These are phyloP conservation scores for Heterotilapia buettikoferi DNA, from an alignment of 2,113 vertebrate species.

Conservation along the genomic window DNA sequence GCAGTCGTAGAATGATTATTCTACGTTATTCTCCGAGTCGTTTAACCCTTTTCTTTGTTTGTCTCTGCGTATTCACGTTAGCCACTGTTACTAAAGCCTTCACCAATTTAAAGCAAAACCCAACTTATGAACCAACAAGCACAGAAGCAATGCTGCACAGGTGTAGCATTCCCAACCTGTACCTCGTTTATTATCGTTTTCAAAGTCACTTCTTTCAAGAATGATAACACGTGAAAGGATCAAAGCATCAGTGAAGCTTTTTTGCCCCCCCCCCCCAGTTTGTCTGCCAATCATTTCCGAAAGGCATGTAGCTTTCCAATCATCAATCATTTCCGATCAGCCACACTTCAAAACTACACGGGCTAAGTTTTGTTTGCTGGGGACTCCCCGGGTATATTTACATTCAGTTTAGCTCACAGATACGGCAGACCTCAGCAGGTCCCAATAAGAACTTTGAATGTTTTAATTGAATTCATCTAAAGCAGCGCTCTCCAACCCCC, in stretches of 20 bases:
- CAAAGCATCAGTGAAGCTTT: not conserved
- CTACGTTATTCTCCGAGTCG: too few species aligned
- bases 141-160: not conserved
- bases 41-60: not conserved
- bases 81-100: not conserved
- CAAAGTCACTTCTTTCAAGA: not conserved
- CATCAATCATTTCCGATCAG: not conserved
- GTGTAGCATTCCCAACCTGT: not conserved
- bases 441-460: not conserved
- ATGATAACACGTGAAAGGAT: not conserved
- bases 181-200: fast-evolving
- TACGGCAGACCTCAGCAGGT: not conserved
- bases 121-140: not conserved
- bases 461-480: not conserved
- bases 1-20: not conserved
- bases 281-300: not conserved
- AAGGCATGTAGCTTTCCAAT: not conserved
- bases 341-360: not conserved
- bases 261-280: not conserved
- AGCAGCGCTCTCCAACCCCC: not conserved
- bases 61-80: not conserved
- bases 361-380: not conserved
- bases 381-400: not conserved
- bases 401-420: not conserved
- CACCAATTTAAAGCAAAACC: not conserved